phyloP scores from a whole-genome alignment of 2,113 vertebrate species.

The Anoplopoma fimbria region DNA sequence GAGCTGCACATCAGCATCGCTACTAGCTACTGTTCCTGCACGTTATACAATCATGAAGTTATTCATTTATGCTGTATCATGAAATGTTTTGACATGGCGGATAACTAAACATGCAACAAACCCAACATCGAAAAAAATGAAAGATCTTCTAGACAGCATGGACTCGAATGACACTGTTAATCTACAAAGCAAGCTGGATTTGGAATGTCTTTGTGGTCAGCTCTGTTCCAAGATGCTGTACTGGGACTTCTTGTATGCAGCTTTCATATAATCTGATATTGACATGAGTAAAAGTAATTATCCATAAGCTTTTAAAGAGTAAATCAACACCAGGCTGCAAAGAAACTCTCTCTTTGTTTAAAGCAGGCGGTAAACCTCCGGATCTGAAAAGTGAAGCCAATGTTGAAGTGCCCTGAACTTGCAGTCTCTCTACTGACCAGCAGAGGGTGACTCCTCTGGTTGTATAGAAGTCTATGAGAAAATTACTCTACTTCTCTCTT shows the following conservation, averaged over 20 bases:
- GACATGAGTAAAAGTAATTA: not conserved
- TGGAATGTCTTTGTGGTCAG: not conserved
- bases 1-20: too few species aligned
- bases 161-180: not conserved
- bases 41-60: not conserved
- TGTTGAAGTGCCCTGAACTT: not conserved
- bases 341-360: not conserved
- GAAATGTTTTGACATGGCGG: not conserved
- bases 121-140: not conserved
- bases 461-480: too few species aligned
- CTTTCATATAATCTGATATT: not conserved
- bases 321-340: not conserved
- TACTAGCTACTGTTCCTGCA: too few species aligned
- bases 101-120: not conserved
- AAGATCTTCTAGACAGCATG: not conserved
- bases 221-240: not conserved
- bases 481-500: too few species aligned
- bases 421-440: not conserved
- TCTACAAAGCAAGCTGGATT: not conserved
- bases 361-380: not conserved
- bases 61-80: not conserved
- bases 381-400: too few species aligned
- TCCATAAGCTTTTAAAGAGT: not conserved
- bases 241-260: not conserved
- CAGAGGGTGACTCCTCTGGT: not conserved